Base-by-base conservation (phyloP, 2,888 invertebrate genomes). In the Eupsilia transversa region DNA sequence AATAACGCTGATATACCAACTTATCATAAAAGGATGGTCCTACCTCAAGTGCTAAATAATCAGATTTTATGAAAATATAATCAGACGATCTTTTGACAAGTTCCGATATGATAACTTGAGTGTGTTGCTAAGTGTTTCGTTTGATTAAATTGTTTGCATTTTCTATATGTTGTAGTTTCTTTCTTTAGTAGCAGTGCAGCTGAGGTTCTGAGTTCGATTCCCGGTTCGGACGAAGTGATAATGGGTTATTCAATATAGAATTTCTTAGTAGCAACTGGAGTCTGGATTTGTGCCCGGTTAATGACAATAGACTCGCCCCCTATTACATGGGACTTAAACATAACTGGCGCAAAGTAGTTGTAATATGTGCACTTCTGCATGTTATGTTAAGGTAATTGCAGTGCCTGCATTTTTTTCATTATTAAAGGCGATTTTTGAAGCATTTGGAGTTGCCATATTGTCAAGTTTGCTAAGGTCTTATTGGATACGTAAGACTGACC, bases 41-140 rank as follows among this genome's bases (percentile, higher is more conserved):
- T 0, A 79, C 38, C 23, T 59, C 20, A n/a, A 57, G 49, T 82
- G 41, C 30, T 27, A 52, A 49, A n/a, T 77, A 49, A 64, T 83
- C 38, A 17, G 49, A 69, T 57, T 66, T 73, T 14, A 33, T 46
- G 52, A 65, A 79, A 66, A 30, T 12, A 23, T 60, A 67, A 64
- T 83, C 79, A 27, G 23, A 20, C 30, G 56, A 68, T 46, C 52
- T 63, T 35, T 41, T 72, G 35, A 64, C 27, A 63, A 59, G 33
- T 49, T 68, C 30, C n/a, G 72, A 79, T 54, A 35, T 30, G 72
- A 83, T 72, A 59, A 9, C 0, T 17, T 43, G 4, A 38, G n/a
- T 61, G 33, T 23, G 20, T 43, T 77, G n/a, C 6, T 33, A n/a
- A 43, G 41, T 61, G 30, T 14, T 38, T 43, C 7, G 7, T 66